phyloP scores from a whole-genome alignment of 2,797 vertebrate genomes.

The Pristis pectinata region DNA sequence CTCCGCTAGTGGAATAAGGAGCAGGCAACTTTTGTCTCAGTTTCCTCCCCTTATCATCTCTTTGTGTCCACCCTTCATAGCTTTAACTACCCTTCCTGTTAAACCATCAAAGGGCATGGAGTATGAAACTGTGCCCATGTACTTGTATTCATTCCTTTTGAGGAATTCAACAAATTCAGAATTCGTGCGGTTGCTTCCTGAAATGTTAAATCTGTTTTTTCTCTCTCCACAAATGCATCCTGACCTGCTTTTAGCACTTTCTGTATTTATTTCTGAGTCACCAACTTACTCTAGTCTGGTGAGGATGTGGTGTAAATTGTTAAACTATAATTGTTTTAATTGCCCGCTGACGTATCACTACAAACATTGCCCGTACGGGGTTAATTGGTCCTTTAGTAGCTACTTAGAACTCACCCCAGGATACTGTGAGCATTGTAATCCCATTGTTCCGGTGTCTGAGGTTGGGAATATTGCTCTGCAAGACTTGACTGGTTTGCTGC shows the following conservation, averaged over 20 bases:
- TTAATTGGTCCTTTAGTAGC: not conserved
- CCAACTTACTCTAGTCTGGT: not conserved
- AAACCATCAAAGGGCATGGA: no score
- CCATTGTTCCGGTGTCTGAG: not conserved
- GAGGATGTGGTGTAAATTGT: not conserved
- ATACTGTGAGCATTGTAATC: not conserved
- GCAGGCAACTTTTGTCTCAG: no score
- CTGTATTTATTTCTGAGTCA: not conserved
- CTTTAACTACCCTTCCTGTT: no score
- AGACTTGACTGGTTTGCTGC: not conserved
- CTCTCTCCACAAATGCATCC: not conserved
- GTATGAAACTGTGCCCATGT: no score
- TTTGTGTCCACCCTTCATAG: no score
- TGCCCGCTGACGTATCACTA: no score
- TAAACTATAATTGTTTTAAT: not conserved
- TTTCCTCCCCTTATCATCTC: no score
- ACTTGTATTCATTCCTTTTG: no score
- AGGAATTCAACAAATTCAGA: no score
- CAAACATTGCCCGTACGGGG: not conserved
- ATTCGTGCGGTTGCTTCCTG: not conserved
- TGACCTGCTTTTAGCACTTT: not conserved
- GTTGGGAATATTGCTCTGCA: not conserved
- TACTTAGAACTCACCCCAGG: not conserved
- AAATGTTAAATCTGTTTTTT: not conserved
- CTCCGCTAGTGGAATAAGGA: no score